Evolutionary conservation across 2,797 vertebrate species (phyloP).

Genomic region (Ambastaia sidthimunki): DNA sequence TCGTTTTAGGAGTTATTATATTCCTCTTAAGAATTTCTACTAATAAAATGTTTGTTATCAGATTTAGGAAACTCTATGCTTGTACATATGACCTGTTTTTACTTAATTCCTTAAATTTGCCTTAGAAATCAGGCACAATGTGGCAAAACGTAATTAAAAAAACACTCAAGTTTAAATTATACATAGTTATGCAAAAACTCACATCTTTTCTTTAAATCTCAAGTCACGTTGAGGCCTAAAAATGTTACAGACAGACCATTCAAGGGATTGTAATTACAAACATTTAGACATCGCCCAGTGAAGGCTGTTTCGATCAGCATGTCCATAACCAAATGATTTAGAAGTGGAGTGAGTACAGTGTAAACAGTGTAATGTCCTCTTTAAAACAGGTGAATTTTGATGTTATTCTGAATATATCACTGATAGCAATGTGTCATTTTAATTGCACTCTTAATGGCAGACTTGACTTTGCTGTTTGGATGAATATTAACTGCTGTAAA

Average conservation of each 20-base stretch:
- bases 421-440: constrained; percentile 45
- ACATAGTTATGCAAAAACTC: background rate
- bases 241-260: background rate
- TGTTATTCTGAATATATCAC: constrained; percentile 56
- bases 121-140: background rate
- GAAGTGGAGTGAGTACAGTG: constrained; percentile 70
- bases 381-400: constrained; percentile 71
- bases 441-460: constrained; percentile 61
- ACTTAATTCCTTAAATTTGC: background rate
- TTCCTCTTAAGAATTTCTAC: too few relatives aligned
- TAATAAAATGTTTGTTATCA: too few relatives aligned
- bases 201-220: constrained; percentile 16
- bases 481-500: constrained; percentile 5
- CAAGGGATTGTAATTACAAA: background rate
- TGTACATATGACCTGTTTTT: too few relatives aligned
- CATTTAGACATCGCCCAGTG: constrained; percentile 62
- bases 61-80: too few relatives aligned
- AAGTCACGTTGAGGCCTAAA: background rate
- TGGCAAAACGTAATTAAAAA: background rate
- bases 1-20: too few relatives aligned
- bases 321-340: constrained; percentile 62
- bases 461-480: constrained; percentile 58
- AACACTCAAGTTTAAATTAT: too few relatives aligned
- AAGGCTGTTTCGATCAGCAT: constrained; percentile 70
- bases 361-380: constrained; percentile 65